These are phyloP conservation scores for Gryon sp. DNA, from an alignment of 1,140 invertebrate genomes.

Conservation along the genomic window DNA sequence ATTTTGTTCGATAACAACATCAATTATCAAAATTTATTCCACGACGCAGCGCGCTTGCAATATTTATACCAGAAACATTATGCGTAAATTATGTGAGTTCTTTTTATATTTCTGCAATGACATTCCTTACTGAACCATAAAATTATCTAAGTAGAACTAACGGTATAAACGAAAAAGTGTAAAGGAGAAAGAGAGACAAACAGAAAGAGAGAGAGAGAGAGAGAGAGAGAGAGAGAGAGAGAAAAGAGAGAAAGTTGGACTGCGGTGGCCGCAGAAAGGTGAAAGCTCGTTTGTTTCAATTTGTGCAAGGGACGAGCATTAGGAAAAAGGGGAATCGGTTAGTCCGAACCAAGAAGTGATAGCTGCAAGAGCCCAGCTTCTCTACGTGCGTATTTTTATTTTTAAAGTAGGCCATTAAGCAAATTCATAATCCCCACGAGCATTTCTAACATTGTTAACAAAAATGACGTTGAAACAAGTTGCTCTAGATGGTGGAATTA, in stretches of 20 bases:
- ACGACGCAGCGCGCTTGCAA: neutral
- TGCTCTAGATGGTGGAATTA: no score
- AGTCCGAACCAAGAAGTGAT: slow-evolving; percentile 26
- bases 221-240: no score
- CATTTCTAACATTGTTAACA: slow-evolving; percentile 52
- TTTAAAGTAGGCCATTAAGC: slow-evolving; percentile 35
- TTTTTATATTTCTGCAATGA: slow-evolving; percentile 26
- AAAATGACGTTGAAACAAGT: no score
- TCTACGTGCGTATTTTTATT: slow-evolving; percentile 37
- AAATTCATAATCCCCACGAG: slow-evolving; percentile 59
- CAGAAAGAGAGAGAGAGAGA: no score
- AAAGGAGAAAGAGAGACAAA: no score
- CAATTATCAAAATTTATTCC: slow-evolving; percentile 12
- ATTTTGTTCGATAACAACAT: slow-evolving; percentile 3
- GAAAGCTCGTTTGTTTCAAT: slow-evolving; percentile 55
- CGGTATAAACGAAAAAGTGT: slow-evolving; percentile 50
- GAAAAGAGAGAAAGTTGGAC: slow-evolving; percentile 35
- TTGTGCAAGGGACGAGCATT: slow-evolving; percentile 15
- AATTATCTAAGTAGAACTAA: slow-evolving; percentile 53
- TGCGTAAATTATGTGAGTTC: slow-evolving; percentile 6
- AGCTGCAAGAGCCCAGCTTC: slow-evolving; percentile 7
- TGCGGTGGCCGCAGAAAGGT: neutral
- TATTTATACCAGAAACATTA: no score
- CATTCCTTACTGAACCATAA: slow-evolving; percentile 28
- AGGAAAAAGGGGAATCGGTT: slow-evolving; percentile 13